Conservation (phyloP, 2,888 invertebrate genomes). For the Oasisia sp. region DNA sequence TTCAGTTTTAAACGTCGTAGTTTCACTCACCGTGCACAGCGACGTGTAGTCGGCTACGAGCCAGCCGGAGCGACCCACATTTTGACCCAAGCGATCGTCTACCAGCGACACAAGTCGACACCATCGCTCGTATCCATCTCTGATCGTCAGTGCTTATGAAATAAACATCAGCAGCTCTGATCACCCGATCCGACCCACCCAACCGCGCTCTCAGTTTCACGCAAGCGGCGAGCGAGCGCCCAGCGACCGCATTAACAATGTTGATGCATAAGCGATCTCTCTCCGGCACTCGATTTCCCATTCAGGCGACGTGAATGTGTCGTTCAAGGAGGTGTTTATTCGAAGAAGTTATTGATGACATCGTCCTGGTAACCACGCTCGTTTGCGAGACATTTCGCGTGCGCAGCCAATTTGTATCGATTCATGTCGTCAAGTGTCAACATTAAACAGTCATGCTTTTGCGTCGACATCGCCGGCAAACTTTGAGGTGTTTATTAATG, state of each 20-base stretch:
- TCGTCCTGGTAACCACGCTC: not conserved
- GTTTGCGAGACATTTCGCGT: not conserved
- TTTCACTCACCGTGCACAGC: not conserved
- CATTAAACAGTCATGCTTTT: not conserved
- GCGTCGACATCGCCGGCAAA: not conserved
- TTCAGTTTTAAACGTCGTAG: not conserved
- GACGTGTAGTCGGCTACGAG: not conserved
- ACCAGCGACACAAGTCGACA: not conserved
- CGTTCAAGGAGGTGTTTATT: not conserved
- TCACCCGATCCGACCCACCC: not conserved
- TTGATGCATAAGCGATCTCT: not conserved
- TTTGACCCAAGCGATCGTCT: not conserved
- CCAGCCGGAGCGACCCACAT: not conserved
- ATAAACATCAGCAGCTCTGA: not conserved
- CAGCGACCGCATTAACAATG: not conserved
- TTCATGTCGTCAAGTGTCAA: not conserved
- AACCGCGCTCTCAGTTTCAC: not conserved
- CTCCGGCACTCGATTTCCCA: not conserved
- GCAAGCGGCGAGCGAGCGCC: not conserved
- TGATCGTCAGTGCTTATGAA: not conserved
- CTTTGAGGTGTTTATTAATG: not conserved
- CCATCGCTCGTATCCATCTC: not conserved
- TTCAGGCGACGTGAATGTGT: not conserved
- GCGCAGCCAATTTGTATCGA: conserved; percentile 17
- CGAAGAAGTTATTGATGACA: conserved; percentile 8